Percentiles rank a stretch among this genome's conserved stretches.
Conservation (phyloP, 2,888 invertebrate species). For the Steromphala cineraria region DNA sequence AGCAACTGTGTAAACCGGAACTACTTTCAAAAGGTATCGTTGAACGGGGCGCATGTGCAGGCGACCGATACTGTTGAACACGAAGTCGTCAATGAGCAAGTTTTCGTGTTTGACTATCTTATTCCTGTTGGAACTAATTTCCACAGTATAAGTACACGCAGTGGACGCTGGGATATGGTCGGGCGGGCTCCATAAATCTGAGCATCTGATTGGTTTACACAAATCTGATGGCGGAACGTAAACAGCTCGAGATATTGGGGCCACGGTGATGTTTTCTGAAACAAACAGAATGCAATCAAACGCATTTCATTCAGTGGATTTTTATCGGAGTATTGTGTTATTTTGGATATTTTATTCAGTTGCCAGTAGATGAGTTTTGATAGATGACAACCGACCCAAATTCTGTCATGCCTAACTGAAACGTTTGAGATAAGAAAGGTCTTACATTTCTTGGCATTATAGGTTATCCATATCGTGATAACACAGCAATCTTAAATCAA, state of each 20-base stretch:
- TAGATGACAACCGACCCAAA: too few relatives aligned
- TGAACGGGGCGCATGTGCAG: background rate
- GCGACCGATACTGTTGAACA: constrained; percentile 1
- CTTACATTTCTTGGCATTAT: too few relatives aligned
- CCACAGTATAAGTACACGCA: background rate
- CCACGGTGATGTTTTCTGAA: too few relatives aligned
- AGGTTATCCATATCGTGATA: too few relatives aligned
- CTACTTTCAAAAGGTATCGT: background rate
- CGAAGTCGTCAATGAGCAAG: background rate
- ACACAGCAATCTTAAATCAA: too few relatives aligned
- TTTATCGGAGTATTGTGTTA: too few relatives aligned
- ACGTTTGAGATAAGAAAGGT: too few relatives aligned
- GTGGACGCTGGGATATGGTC: background rate
- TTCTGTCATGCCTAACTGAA: too few relatives aligned
- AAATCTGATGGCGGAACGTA: background rate
- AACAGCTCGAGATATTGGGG: background rate
- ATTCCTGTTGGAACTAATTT: background rate
- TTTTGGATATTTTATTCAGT: too few relatives aligned
- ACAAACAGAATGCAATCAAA: too few relatives aligned
- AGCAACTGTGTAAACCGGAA: background rate
- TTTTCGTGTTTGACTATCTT: background rate
- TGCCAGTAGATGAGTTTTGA: too few relatives aligned
- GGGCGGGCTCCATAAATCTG: background rate
- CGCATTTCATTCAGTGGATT: too few relatives aligned
- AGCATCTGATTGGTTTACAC: background rate